Evolutionary conservation across 1,140 invertebrate species (phyloP), one percentile per base, ranked within the genome.

Genomic region (Drosophila virilis): DNA sequence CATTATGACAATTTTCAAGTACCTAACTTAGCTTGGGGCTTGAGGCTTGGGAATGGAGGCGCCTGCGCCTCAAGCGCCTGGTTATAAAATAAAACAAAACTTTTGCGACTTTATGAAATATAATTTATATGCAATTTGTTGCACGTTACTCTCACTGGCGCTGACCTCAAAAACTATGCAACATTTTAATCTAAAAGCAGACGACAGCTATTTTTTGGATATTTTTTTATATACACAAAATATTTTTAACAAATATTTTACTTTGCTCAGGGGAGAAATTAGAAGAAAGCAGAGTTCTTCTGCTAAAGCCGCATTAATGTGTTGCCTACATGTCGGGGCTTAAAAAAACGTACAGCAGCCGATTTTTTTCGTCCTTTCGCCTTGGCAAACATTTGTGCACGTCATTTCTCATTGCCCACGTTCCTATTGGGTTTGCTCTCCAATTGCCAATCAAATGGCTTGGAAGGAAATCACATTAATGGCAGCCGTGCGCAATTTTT

Each of bases 381-480:
- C 74, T 85, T 70, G 35, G 73, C 64, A 85, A 88, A 88, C 89
- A 89, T 88, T 88, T 88, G 79, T 38, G 64, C 73, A 75, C 77
- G 77, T 80, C 78, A 89, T 79, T 78, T 79, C 52, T 61, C 55
- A 78, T 77, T 69, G 78, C 75, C 64, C 45, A 68, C 71, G 46
- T 54, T 78, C 13, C 50, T 9, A 74, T 51, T 72, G 40, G 35
- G 32, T 1, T 77, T 67, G 64, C 77, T 28, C 22, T 28, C 22
- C 22, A 28, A 28, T 28, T 28, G 64, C 59, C 76, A 70, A 33
- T 74, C 73, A 88, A 88, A 88, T 88, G 80, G 78, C 78, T 79
- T 71, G 84, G 78, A 89, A 89, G 15, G 40, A 84, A 88, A 88
- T 88, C 77, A 88, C 80, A 88, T 88, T 88, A 88, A 80, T 81